These are phyloP conservation scores for Monoplex corrugatus DNA, from an alignment of 2,888 invertebrate genomes.

Conservation along the genomic window DNA sequence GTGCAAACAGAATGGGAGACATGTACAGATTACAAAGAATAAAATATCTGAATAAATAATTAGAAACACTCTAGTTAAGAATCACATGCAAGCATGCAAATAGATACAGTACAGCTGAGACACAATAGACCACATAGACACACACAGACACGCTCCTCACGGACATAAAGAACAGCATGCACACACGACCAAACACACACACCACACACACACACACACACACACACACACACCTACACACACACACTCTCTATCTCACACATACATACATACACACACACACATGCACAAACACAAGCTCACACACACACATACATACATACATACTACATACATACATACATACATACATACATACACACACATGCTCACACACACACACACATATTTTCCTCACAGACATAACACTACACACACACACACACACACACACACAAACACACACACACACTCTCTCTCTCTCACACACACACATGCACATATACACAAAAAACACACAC, in stretches of 20 bases:
- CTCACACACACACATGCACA: conserved; percentile 14
- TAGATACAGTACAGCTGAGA: neutral
- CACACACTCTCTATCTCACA: neutral
- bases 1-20: no score
- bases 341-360: neutral
- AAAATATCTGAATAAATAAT: no score
- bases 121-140: neutral
- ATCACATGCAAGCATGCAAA: neutral
- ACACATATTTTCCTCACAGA: no score
- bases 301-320: neutral
- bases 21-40: no score
- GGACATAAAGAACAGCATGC: neutral
- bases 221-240: neutral
- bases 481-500: conserved; percentile 14
- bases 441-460: neutral
- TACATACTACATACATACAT: neutral
- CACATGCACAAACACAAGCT: neutral
- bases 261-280: neutral
- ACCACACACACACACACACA: neutral
- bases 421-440: neutral
- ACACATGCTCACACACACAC: neutral
- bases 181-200: neutral
- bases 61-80: no score
- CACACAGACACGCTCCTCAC: neutral
- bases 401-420: no score